Base-by-base conservation (phyloP, 2,888 invertebrate species). In the Aporophyla lueneburgensis region DNA sequence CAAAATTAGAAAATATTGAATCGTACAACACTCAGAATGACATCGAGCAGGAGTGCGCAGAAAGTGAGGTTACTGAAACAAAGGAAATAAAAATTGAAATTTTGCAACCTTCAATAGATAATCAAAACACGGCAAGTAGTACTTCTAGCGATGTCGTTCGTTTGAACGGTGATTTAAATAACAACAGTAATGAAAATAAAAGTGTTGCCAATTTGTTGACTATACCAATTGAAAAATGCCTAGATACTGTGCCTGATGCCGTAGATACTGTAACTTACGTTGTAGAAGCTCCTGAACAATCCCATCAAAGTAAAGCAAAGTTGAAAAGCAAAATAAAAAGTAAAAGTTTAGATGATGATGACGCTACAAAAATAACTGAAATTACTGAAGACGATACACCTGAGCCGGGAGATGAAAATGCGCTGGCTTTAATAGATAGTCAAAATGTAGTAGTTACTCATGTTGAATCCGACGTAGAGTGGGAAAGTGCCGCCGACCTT, bases 381-480 rank as follows among this genome's bases (percentile, higher is more conserved):
- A 90, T 96, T 63, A 93, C 93, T 24, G 96, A 95, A 74, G 95
- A 94, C 65, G 74, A 59, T 66, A 79, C 77, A 67, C 66, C 43
- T 53, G 85, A 89, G 40, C 82, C 85, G 65, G 94, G 93, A 78
- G 90, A 92, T 72, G 92, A 93, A 53, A 91, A 88, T 76, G 86
- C 86, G 54, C 85, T 95, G 59, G 92, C 94, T 71, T 89, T 97
- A 76, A 93, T 95, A 73, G 96, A 97, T 74, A 95, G 94, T 79
- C 96, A 93, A 87, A 96, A 96, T 87, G 95, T 97, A 19, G 91
- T 98, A 46, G 96, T 98, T 21, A 97, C 97, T 58, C 98, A 98
- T 92, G 97, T 97, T 40, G 97, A 97, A 76, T 97, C 97, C 0
- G 97, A 97, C 84, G 93, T 97, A 56, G 97, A 97, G 87, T 97